phyloP scores from a whole-genome alignment of 2,113 vertebrate species.

The Melozone crissalis region DNA sequence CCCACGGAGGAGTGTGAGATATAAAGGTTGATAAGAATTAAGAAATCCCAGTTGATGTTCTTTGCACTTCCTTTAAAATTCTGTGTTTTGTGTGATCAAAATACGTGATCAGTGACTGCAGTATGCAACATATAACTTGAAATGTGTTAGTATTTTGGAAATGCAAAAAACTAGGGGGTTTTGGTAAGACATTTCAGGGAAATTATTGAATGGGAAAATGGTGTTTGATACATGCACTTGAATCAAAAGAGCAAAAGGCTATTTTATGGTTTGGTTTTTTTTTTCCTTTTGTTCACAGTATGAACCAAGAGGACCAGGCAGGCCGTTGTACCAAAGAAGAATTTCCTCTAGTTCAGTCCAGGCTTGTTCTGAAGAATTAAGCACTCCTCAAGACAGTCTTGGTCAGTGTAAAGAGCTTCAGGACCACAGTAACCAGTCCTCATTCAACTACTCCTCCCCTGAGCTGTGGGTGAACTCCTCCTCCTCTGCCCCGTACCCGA shows the following conservation, averaged over 20 bases:
- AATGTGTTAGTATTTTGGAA: background rate
- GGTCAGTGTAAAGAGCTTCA: constrained; percentile 86
- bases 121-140: background rate
- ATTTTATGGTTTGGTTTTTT: background rate
- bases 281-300: constrained; percentile 75
- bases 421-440: constrained; percentile 82
- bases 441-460: constrained; percentile 86
- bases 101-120: background rate
- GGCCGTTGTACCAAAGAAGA: constrained; percentile 98
- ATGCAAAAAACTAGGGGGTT: background rate
- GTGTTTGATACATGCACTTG: background rate
- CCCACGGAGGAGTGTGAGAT: background rate
- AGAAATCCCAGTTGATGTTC: background rate
- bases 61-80: background rate
- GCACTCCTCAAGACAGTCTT: constrained; percentile 80
- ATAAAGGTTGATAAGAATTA: background rate
- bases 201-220: background rate
- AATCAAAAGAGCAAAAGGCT: background rate
- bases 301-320: constrained; percentile 97
- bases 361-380: constrained; percentile 84
- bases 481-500: constrained; percentile 87
- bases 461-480: constrained; percentile 91
- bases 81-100: background rate
- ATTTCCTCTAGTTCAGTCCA: constrained; percentile 93
- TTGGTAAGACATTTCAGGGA: background rate